Base-by-base conservation (phyloP, 2,113 vertebrate genomes). In the Onychorhynchus coronatus region DNA sequence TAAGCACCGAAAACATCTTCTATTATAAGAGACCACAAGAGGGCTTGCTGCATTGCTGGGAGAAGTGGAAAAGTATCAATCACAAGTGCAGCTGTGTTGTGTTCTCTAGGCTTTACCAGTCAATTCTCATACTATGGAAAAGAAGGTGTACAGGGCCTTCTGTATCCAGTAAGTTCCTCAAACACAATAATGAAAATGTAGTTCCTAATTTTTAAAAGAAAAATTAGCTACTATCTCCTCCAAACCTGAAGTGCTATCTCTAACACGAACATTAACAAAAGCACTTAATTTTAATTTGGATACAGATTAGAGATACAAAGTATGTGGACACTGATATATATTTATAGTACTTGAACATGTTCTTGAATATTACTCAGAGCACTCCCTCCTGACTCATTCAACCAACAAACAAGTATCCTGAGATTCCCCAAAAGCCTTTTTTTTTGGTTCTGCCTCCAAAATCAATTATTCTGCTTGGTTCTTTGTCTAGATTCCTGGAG, bases 11-110 rank as follows among this genome's bases (percentile, higher is more conserved):
- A 74, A 80, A 2, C 2, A 11, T 70, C 3, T 56, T 14, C 30
- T 71, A 7, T 12, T 83, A 73, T 42, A 70, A 31, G 18, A 52
- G 16, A 89, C 4, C 55, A 75, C 20, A 6, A 59, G 6, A 37
- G 6, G 33, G 73, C 41, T 80, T 39, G 24, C 24, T 23, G 41
- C 0, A 0, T 14, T 73, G 10, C 25, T 58, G 8, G 12, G 14
- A 72, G 39, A 93, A 88, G 24, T 0, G 73, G 28, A 35, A 85
- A 59, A 67, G 9, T 25, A 80, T 8, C 22, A 68, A 49, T 58
- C 41, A 35, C 17, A 86, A 86, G 9, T 11, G 52, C 23, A 84
- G 31, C 35, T 66, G 23, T 41, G 14, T 47, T 74, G 52, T 39
- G 22, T 18, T 49, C 22, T 55, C 42, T 28, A 56, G 21, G 16